These are phyloP conservation scores for Drosophila asahinai DNA, from an alignment of 1,140 invertebrate genomes.

Conservation along the genomic window DNA sequence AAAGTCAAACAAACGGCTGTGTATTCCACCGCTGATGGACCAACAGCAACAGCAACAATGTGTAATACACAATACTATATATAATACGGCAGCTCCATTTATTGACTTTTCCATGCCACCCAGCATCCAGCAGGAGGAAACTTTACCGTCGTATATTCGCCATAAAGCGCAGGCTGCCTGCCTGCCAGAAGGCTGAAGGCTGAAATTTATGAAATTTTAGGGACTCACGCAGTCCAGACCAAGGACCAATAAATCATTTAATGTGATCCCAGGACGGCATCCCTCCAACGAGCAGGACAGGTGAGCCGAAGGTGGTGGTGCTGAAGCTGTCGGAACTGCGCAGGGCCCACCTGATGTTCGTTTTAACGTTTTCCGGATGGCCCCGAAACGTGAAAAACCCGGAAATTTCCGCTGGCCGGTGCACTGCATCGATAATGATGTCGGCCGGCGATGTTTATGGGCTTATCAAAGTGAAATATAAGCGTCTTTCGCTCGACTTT, in stretches of 20 bases:
- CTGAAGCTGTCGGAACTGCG: conserved; percentile 17
- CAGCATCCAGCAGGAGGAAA: conserved; percentile 25
- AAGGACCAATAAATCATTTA: conserved; percentile 75
- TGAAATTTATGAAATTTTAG: conserved; percentile 77
- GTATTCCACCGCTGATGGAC: conserved; percentile 31
- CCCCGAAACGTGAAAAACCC: conserved; percentile 31
- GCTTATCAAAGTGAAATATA: conserved; percentile 56
- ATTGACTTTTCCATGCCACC: conserved; percentile 46
- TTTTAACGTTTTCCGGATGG: conserved; percentile 58
- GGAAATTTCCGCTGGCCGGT: conserved; percentile 41
- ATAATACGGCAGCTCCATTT: conserved; percentile 49
- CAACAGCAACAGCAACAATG: conserved; percentile 32
- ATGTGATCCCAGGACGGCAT: conserved; percentile 46
- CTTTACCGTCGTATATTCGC: conserved; percentile 49
- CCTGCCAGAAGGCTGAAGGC: conserved; percentile 32
- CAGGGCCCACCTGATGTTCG: conserved; percentile 59
- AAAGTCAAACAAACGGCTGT: conserved; percentile 46
- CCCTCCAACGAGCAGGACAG: conserved; percentile 22
- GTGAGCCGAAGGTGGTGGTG: conserved; percentile 4
- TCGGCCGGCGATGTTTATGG: conserved; percentile 37
- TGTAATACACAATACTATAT: conserved; percentile 47
- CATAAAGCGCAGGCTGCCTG: conserved; percentile 62
- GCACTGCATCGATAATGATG: conserved; percentile 55
- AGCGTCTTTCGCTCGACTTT: conserved; percentile 26
- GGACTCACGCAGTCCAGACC: conserved; percentile 62